A percentile compares a stretch with the other conserved stretches of the same genome.
Evolutionary conservation across 2,888 invertebrate species (phyloP).

Genomic region (Deroplatys truncata): DNA sequence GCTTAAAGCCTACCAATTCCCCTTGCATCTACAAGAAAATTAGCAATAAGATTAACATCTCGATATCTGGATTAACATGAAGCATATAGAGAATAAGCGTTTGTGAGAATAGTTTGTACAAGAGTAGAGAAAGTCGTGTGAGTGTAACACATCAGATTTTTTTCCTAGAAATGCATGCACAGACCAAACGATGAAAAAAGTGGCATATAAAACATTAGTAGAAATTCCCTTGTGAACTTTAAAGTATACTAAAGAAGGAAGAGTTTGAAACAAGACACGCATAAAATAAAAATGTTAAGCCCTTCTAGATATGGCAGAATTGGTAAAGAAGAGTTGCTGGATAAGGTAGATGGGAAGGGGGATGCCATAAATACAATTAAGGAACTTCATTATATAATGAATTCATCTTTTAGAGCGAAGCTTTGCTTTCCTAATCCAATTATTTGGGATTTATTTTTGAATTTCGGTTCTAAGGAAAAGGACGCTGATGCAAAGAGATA

Average conservation of each 20-base stretch:
- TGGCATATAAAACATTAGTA: background rate
- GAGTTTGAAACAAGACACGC: background rate
- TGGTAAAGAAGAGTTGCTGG: background rate
- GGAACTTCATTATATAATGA: conserved; percentile 6
- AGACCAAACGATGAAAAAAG: background rate
- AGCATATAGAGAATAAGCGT: too few relatives aligned
- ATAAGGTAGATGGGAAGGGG: background rate
- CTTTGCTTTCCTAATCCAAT: background rate
- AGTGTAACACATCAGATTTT: too few relatives aligned
- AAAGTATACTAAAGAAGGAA: background rate
- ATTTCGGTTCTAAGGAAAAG: background rate
- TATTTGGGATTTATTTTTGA: conserved; percentile 4
- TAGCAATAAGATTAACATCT: too few relatives aligned
- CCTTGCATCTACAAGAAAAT: too few relatives aligned
- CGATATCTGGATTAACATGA: too few relatives aligned
- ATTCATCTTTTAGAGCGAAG: background rate
- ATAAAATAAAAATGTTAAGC: background rate
- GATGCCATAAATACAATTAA: conserved; percentile 1
- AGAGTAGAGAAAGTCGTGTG: too few relatives aligned
- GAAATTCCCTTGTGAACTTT: background rate
- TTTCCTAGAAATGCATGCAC: too few relatives aligned
- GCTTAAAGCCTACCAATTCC: too few relatives aligned
- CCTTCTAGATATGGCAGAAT: background rate
- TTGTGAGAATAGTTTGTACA: too few relatives aligned
- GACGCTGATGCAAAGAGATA: background rate